These are phyloP conservation scores for Acanthosepion esculentum DNA, from an alignment of 2,888 invertebrate species.

Conservation along the genomic window DNA sequence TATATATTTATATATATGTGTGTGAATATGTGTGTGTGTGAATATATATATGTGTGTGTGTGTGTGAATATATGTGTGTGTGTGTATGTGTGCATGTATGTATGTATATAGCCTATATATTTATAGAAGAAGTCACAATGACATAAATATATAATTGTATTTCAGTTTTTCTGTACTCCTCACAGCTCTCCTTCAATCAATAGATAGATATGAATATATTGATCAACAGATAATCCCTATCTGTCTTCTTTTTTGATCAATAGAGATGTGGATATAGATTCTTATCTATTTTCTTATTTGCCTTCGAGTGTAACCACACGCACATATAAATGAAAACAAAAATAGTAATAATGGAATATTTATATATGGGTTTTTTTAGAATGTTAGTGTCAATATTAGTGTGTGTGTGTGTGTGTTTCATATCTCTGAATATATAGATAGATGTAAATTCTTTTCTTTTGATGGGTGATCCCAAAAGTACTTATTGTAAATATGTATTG, in stretches of 20 bases:
- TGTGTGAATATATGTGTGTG: background rate
- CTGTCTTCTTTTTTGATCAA: background rate
- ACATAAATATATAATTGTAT: background rate
- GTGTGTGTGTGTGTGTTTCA: no score
- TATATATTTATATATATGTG: background rate
- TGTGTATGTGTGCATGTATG: background rate
- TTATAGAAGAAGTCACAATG: background rate
- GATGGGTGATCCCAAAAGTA: no score
- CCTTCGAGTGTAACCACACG: background rate
- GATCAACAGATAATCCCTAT: slow-evolving; percentile 20
- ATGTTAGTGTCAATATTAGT: no score
- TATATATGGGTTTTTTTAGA: no score
- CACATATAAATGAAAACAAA: no score
- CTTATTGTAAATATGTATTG: no score
- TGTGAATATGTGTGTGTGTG: background rate
- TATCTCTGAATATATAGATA: no score
- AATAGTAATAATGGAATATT: no score
- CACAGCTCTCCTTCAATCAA: slow-evolving; percentile 5
- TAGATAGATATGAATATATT: background rate
- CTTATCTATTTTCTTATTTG: slow-evolving; percentile 18
- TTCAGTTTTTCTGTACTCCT: background rate
- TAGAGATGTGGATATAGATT: background rate
- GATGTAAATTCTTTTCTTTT: no score
- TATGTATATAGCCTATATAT: background rate
- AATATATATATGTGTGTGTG: background rate